These are phyloP conservation scores for Aphaenogaster floridana DNA, from an alignment of 1,140 invertebrate genomes.

Conservation along the genomic window DNA sequence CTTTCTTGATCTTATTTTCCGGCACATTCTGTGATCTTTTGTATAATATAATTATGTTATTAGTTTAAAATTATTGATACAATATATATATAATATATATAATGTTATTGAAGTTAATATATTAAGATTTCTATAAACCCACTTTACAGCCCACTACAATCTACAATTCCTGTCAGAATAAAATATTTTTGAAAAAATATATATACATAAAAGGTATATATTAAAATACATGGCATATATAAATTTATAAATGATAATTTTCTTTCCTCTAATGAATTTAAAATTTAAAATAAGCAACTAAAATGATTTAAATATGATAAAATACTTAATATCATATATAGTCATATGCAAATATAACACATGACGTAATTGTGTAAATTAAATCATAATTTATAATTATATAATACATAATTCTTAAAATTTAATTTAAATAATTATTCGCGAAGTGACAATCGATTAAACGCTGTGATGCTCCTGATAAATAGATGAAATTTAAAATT, in stretches of 20 bases:
- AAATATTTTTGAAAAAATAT: too few relatives aligned
- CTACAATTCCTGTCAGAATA: too few relatives aligned
- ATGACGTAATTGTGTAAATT: too few relatives aligned
- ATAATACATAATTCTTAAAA: background rate
- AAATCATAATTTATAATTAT: slow-evolving; percentile 8
- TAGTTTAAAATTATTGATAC: background rate
- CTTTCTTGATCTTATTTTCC: background rate
- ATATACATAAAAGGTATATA: too few relatives aligned
- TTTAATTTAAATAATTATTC: background rate
- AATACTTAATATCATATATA: too few relatives aligned
- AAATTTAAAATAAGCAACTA: too few relatives aligned
- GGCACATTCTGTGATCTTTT: background rate
- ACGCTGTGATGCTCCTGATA: background rate
- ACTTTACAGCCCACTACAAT: too few relatives aligned
- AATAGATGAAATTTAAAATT: background rate
- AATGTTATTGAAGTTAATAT: background rate
- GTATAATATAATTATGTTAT: background rate
- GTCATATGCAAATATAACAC: too few relatives aligned
- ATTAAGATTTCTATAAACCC: background rate
- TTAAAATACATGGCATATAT: too few relatives aligned
- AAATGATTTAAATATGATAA: too few relatives aligned
- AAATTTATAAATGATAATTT: too few relatives aligned
- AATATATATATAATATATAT: background rate
- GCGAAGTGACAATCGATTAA: background rate
- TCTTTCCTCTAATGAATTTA: too few relatives aligned